Evolutionary conservation across 2,797 vertebrate species (phyloP), one percentile per base, ranked within the genome.

Genomic region (Miichthys miiuy): DNA sequence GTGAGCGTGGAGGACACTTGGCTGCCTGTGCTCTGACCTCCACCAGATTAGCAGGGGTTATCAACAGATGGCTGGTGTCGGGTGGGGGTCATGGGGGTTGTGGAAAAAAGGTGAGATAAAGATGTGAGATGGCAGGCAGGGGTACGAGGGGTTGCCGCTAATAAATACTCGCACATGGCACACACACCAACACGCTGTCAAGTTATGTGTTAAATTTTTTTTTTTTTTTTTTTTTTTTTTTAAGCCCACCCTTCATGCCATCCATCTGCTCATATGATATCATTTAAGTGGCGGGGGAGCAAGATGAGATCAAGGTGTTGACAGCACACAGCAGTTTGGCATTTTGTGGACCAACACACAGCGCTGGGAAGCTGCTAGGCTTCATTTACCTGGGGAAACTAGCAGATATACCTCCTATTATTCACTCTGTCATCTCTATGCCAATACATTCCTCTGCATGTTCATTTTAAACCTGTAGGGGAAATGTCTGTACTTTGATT

Each of bases 1-100:
- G 66, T 3, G 46, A 25, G 65, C 6, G 47, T 41, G 41, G 77
- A 87, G 76, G 85, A 81, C 78, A 80, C 84, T 85, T 81, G 79
- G 70, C 86, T 87, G 83, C 75, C 86, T 87, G 79, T 11, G 73
- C 71, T 38, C 72, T 90, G 93, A 94, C 92, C 92, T 91, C 84
- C 65, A 54, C n/a, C 80, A 90, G 93, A 91, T 94, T 92, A 92
- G 89, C 63, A 27, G 84, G 60, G 88, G 90, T 90, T 87, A 82
- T 91, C 88, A 89, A 82, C 92, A 93, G 93, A 94, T 92, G 90
- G 90, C 60, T 61, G 82, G 17, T 38, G 50, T 64, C 11, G 23
- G 72, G 78, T 65, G 58, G 71, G 68, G 77, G 78, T 79, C 42
- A 30, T 1, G 1, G 52, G 34, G 51, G 65, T 69, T 68, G 77